Base-by-base conservation (phyloP, 2,113 vertebrate species). In the Pedionomus torquatus region DNA sequence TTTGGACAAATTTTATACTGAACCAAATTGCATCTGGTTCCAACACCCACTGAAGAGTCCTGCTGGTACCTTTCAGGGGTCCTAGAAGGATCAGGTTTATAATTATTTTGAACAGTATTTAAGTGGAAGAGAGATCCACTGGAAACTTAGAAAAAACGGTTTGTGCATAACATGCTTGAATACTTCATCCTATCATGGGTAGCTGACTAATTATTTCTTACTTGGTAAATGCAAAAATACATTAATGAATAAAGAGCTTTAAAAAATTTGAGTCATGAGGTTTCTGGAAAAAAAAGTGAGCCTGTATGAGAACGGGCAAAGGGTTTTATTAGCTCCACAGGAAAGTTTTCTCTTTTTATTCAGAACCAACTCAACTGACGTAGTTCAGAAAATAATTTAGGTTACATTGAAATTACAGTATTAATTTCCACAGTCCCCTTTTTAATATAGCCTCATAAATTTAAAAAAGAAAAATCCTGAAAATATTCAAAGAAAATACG, bases 11-110 rank as follows among this genome's bases (percentile, higher is more conserved):
- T 86, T 94, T 95, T 93, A 78, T 49, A 91, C 25, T 13, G 31
- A 87, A 83, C 37, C 76, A 75, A 96, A 83, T 7, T 77, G 44
- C 55, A 91, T 63, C 37, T 65, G 81, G 75, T 95, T 95, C 80
- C 57, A 78, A 92, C 64, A 70, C 25, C 44, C 88, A 39, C 55
- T 95, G 87, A 95, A 91, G 77, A 96, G 84, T 87, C 89, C 92
- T 5, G 44, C 75, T 81, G 88, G 96, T 96, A 97, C 91, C 64
- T 94, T 89, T 35, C 30, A 71, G 95, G 86, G 77, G 83, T 87
- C 44, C 46, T 24, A 31, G 60, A 39, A 18, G 48, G 52, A 65
- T 35, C 58, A 71, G 31, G 16, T 65, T 87, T 82, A 37, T 69
- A 93, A 95, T 10, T 44, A 65, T 49, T 70, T 93, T 79, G 28